Evolutionary conservation across 2,113 vertebrate species (phyloP), one percentile per base, ranked within the genome.

Genomic region (Copsychus sechellarum): DNA sequence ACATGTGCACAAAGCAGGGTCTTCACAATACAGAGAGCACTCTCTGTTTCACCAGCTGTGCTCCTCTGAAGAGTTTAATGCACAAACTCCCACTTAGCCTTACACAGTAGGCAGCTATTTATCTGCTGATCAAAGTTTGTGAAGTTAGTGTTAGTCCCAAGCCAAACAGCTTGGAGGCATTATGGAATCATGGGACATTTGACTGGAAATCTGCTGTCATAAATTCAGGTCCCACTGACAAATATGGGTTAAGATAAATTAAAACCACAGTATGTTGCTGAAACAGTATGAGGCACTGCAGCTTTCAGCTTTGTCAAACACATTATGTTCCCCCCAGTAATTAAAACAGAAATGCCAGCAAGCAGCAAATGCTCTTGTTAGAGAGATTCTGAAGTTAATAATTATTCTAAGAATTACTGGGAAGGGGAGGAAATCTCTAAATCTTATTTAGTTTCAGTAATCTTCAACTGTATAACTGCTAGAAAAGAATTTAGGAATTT

Each of bases 291-390:
- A 98, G 87, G 87, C 90, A 97, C 51, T 98, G 96, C 62, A 90
- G 72, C 95, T 94, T 97, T 98, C 95, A 96, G 92, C 93, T 97
- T 97, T 96, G 96, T 97, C 98, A 97, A 97, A 96, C 58, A 81
- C 93, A 93, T 98, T 97, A 97, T 96, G 93, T 93, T 92, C 87
- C 96, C 86, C 6, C 54, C 43, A 69, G 81, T 82, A 98, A 97
- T 96, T 98, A 98, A 98, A 98, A 97, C 67, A 90, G 90, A 98
- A 98, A 97, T 98, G 95, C 89, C 94, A 96, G 69, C 81, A 83
- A 96, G 95, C 65, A 95, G 89, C 80, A 96, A 97, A 96, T 90
- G 88, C 58, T 79, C 86, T 95, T 53, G 38, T 82, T 93, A 84
- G 77, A 88, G 84, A 92, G 90, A 93, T 89, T 94, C 88, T 74